Evolutionary conservation across 2,113 vertebrate species (phyloP).

Genomic region (Aldabrachelys gigantea): DNA sequence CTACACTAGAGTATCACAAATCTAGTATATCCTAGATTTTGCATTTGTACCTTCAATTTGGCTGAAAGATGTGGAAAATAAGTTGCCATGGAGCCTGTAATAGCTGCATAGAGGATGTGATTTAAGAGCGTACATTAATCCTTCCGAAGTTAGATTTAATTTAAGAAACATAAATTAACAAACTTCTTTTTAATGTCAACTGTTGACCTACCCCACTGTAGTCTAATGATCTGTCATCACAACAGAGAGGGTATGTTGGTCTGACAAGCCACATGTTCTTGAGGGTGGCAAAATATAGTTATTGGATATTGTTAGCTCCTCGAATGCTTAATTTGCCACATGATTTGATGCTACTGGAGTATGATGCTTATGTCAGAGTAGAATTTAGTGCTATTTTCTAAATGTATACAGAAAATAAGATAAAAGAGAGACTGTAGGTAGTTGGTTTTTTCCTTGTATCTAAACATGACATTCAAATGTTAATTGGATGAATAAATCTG

Average conservation of each 20-base stretch:
- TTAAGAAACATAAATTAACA: neutral
- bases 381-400: slow-evolving; percentile 46
- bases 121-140: neutral
- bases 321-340: neutral
- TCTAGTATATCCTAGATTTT: neutral
- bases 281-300: neutral
- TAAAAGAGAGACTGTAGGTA: slow-evolving; percentile 68
- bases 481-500: slow-evolving; percentile 82
- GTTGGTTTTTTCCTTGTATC: slow-evolving; percentile 76
- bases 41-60: neutral
- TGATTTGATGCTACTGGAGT: slow-evolving; percentile 5
- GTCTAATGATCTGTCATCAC: neutral
- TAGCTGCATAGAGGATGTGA: neutral
- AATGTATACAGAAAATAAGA: slow-evolving; percentile 67
- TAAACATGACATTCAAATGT: slow-evolving; percentile 83
- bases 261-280: neutral
- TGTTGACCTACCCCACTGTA: neutral
- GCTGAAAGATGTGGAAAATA: neutral
- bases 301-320: neutral
- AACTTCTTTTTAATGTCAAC: neutral
- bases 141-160: neutral
- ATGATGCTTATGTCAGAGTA: slow-evolving; percentile 7
- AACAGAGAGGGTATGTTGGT: neutral
- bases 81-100: fast-evolving
- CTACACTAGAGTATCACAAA: neutral